Base-by-base conservation (phyloP, 2,888 invertebrate genomes). In the Bibio marci region DNA sequence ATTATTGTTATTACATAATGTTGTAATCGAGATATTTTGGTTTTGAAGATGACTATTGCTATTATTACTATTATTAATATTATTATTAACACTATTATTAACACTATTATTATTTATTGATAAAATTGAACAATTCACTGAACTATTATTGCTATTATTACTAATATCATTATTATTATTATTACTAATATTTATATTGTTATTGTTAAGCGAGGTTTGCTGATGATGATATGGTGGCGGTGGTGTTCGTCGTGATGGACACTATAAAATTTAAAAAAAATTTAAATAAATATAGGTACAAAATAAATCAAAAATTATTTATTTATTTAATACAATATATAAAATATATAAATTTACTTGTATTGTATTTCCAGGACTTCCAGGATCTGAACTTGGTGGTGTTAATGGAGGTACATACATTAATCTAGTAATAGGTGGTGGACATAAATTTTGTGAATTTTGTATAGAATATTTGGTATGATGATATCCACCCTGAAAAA, bases 381-480 rank as follows among this genome's bases (percentile, higher is more conserved):
- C 86, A 43, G 86, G 87, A 57, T 87, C 86, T 41, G 87, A 86
- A 57, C 80, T 81, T 47, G 87, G 87, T 31, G 87, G 86, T 47
- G 87, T 87, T 51, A 86, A 64, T 31, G 86, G 87, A 31, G 85
- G 80, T 58, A 80, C 81, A 63, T 85, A 85, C 67, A 82, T 73
- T 47, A 75, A 62, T 54, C 75, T 64, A 43, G 71, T 66, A 58
- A 68, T 67, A 47, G 70, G 66, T 31, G 69, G 66, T 8, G 47
- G 43, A 37, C 46, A 46, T 31, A 46, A 40, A 39, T 38, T 41
- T 30, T 15, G 25, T 13, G 28, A 12, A 18, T 15, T 30, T 41
- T 52, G 52, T 43, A 51, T 49, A 49, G 51, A 50, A 27, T 39
- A 43, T 35, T 47, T 47, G 19, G 39, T 35, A 25, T 44, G 45